phyloP scores from a whole-genome alignment of 1,140 invertebrate species.

The Tetraneura akinire region DNA sequence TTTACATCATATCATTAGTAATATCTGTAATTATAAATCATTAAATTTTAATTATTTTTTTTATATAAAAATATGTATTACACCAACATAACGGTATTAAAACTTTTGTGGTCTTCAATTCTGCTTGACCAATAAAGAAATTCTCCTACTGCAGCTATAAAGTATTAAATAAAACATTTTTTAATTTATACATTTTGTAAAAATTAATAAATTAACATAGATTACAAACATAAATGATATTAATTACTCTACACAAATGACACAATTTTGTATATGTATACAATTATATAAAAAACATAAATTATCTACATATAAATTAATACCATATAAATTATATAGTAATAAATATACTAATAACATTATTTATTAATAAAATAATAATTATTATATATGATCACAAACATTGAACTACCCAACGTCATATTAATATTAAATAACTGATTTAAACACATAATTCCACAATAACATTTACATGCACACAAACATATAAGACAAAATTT shows the following conservation, averaged over 20 bases:
- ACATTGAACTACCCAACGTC: neutral
- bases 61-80: too few relatives aligned
- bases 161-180: neutral
- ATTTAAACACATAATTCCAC: neutral
- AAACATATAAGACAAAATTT: neutral
- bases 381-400: too few relatives aligned
- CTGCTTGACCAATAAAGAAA: neutral
- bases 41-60: neutral
- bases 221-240: too few relatives aligned
- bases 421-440: too few relatives aligned
- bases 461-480: neutral
- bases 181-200: neutral
- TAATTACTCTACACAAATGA: too few relatives aligned
- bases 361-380: too few relatives aligned
- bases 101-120: neutral
- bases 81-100: neutral
- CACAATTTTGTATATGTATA: neutral
- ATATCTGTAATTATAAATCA: neutral
- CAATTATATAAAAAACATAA: neutral
- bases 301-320: neutral
- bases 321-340: constrained; percentile 2
- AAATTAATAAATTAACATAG: too few relatives aligned
- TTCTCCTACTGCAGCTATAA: neutral
- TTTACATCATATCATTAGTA: neutral
- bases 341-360: too few relatives aligned